Conservation (phyloP, 2,113 vertebrate species). For the Naja naja region DNA sequence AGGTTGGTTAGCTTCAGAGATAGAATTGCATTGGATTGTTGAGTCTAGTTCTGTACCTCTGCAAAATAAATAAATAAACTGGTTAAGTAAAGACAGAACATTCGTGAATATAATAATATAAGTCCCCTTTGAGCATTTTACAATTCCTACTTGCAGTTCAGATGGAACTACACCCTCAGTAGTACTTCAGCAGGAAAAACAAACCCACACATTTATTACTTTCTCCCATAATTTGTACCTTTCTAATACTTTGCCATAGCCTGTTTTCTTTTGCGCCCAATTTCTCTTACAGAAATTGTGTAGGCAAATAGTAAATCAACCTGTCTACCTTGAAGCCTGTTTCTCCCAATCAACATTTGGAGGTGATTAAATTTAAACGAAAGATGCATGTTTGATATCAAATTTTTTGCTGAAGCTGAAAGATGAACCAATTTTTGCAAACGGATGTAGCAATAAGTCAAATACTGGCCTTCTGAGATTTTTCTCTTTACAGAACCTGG, state of each 20-base stretch:
- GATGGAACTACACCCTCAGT: neutral
- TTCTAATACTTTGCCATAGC: neutral
- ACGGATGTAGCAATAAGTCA: rapidly evolving
- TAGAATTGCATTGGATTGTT: neutral
- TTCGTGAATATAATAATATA: neutral
- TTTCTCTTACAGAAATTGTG: neutral
- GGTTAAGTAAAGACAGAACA: neutral
- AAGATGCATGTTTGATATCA: neutral
- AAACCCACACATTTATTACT: neutral
- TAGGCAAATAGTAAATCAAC: neutral
- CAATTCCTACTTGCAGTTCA: neutral
- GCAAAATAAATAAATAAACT: neutral
- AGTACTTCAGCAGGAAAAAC: neutral
- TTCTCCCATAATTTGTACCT: neutral
- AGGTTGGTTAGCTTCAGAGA: neutral
- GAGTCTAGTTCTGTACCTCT: neutral
- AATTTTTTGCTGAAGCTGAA: neutral
- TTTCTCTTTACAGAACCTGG: neutral
- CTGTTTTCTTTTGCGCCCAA: neutral
- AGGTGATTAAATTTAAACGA: neutral
- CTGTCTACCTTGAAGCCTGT: neutral
- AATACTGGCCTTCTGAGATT: neutral
- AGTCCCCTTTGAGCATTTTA: neutral
- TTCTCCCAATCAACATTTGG: neutral
- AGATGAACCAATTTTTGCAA: neutral